Evolutionary conservation across 2,113 vertebrate genomes (phyloP).

Genomic region (Desmodus rotundus): DNA sequence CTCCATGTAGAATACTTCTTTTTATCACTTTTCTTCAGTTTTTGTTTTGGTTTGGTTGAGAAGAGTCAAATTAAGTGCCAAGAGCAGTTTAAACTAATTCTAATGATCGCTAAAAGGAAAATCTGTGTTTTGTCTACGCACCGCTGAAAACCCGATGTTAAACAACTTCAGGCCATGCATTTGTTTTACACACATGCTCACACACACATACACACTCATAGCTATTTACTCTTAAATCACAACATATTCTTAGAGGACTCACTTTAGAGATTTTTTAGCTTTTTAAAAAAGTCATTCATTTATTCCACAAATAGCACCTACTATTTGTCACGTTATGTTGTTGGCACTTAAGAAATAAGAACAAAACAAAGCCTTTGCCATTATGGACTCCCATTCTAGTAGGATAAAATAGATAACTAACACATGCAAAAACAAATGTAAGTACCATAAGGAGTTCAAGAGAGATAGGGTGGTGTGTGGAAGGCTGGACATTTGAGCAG

Average conservation of each 20-base stretch:
- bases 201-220: neutral
- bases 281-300: neutral
- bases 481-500: neutral
- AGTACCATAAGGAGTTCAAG: neutral
- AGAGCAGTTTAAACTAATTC: neutral
- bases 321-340: neutral
- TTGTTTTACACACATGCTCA: neutral
- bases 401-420: neutral
- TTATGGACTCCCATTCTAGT: neutral
- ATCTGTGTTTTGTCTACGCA: neutral
- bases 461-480: neutral
- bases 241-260: neutral
- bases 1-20: neutral
- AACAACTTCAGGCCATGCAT: neutral
- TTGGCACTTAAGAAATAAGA: neutral
- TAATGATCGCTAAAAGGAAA: neutral
- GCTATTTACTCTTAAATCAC: neutral
- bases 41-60: neutral
- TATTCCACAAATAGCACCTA: neutral
- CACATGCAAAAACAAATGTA: neutral
- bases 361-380: neutral
- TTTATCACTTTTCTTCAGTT: neutral
- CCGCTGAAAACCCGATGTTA: neutral
- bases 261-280: neutral
- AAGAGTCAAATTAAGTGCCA: neutral